Conservation (phyloP, 2,888 invertebrate species). For the Bimastos eiseni region DNA sequence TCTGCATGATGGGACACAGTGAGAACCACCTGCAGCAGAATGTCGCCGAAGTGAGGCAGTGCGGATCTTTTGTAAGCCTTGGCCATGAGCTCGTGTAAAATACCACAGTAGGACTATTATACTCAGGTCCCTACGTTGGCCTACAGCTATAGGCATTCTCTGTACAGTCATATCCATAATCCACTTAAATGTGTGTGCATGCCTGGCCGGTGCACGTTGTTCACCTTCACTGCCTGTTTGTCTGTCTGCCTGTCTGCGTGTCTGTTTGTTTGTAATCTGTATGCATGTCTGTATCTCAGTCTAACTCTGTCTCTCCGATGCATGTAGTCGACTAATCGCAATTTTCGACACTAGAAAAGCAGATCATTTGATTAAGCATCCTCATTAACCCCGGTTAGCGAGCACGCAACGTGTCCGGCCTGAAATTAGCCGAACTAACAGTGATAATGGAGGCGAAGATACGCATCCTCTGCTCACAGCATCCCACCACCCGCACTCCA, state of each 20-base stretch:
- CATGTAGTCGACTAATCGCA: neutral
- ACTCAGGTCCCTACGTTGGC: too few relatives aligned
- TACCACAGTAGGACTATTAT: too few relatives aligned
- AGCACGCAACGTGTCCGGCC: conserved; percentile 2
- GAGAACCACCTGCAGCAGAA: neutral
- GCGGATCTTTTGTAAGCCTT: neutral
- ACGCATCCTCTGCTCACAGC: neutral
- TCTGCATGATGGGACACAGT: neutral
- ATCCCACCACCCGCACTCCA: neutral
- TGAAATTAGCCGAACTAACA: conserved; percentile 19
- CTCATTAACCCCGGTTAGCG: conserved; percentile 16
- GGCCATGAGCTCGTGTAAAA: too few relatives aligned
- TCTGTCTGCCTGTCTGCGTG: neutral
- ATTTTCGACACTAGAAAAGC: conserved; percentile 14
- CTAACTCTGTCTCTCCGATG: neutral
- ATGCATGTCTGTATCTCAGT: neutral
- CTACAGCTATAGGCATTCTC: too few relatives aligned
- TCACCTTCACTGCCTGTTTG: neutral
- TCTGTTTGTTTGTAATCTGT: neutral
- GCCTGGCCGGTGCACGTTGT: neutral
- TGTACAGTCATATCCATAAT: too few relatives aligned
- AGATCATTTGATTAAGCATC: conserved; percentile 10
- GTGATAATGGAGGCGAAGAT: neutral
- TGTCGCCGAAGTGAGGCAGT: neutral
- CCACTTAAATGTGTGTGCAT: neutral